phyloP scores from a whole-genome alignment of 2,113 vertebrate species.

The Elephas maximus region DNA sequence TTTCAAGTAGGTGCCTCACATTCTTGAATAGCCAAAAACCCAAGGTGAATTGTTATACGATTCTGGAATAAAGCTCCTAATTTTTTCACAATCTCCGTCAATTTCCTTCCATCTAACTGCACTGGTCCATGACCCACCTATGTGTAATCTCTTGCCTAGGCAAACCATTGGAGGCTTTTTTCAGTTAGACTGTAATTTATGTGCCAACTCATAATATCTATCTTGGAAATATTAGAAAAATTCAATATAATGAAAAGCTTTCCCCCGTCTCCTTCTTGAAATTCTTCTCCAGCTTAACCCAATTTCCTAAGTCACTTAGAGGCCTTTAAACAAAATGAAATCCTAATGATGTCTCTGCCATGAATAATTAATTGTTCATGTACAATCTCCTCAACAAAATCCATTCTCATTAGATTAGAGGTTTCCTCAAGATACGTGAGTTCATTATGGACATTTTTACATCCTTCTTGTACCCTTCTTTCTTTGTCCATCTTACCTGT shows the following conservation, averaged over 20 bases:
- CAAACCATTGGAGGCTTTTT: slow-evolving; percentile 8
- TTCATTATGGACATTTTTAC: slow-evolving; percentile 91
- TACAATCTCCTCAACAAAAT: slow-evolving; percentile 95
- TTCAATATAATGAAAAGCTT: slow-evolving; percentile 91
- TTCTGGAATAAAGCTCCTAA: slow-evolving; percentile 43
- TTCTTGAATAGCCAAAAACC: neutral
- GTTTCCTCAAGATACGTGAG: slow-evolving; percentile 92
- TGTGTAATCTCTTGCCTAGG: slow-evolving; percentile 61
- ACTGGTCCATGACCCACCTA: neutral
- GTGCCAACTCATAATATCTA: slow-evolving; percentile 84
- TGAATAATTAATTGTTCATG: slow-evolving; percentile 98
- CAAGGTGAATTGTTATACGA: neutral
- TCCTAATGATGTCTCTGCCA: slow-evolving; percentile 95
- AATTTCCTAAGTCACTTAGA: slow-evolving; percentile 95
- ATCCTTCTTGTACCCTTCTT: slow-evolving; percentile 85
- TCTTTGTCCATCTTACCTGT: slow-evolving; percentile 82
- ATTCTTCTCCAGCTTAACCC: slow-evolving; percentile 91
- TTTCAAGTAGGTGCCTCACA: neutral
- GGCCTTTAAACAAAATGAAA: slow-evolving; percentile 95
- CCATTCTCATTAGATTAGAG: slow-evolving; percentile 98
- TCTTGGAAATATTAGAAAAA: slow-evolving; percentile 88
- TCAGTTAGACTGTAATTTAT: slow-evolving; percentile 79
- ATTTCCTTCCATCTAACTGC: slow-evolving; percentile 52
- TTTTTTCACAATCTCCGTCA: slow-evolving; percentile 52
- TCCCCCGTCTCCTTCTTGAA: slow-evolving; percentile 87